Evolutionary conservation across 2,797 vertebrate genomes (phyloP).

Genomic region (Salmo trutta): DNA sequence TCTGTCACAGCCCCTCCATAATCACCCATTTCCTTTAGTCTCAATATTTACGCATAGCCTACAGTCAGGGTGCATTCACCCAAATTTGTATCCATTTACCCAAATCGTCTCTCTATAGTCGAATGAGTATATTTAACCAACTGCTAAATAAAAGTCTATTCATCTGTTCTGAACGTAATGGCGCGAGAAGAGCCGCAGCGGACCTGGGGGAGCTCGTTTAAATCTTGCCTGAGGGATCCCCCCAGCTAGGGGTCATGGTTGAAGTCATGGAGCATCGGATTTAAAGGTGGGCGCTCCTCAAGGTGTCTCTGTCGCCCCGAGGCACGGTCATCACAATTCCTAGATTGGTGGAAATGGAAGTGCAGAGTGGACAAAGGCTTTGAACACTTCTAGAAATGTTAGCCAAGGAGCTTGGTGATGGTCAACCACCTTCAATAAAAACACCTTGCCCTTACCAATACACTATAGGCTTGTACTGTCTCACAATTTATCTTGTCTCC

Average conservation of each 20-base stretch:
- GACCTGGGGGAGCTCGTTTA: slow-evolving; percentile 85
- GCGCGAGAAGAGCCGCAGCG: slow-evolving; percentile 48
- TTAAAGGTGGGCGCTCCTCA: slow-evolving; percentile 81
- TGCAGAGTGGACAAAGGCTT: slow-evolving; percentile 76
- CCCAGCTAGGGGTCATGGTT: slow-evolving; percentile 81
- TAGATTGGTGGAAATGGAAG: slow-evolving; percentile 75
- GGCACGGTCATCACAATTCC: slow-evolving; percentile 81
- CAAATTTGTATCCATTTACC: slow-evolving; percentile 49
- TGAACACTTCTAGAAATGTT: slow-evolving; percentile 79
- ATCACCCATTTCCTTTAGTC: slow-evolving; percentile 20
- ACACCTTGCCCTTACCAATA: slow-evolving; percentile 36
- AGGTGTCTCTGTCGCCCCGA: slow-evolving; percentile 79
- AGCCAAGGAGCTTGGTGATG: slow-evolving; percentile 63
- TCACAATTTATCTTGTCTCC: slow-evolving; percentile 45
- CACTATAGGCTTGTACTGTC: slow-evolving; percentile 48
- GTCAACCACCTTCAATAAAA: slow-evolving; percentile 62
- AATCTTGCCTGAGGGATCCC: slow-evolving; percentile 84
- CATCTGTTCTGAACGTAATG: slow-evolving; percentile 53
- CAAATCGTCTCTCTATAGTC: slow-evolving; percentile 51
- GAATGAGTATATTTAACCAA: slow-evolving; percentile 46
- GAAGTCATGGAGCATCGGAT: slow-evolving; percentile 75
- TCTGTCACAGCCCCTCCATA: slow-evolving; percentile 48
- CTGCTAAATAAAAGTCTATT: slow-evolving; percentile 54
- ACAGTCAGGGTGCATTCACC: slow-evolving; percentile 59
- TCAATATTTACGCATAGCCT: slow-evolving; percentile 27